Evolutionary conservation across 2,113 vertebrate genomes (phyloP).

Genomic region (Perca fluviatilis): DNA sequence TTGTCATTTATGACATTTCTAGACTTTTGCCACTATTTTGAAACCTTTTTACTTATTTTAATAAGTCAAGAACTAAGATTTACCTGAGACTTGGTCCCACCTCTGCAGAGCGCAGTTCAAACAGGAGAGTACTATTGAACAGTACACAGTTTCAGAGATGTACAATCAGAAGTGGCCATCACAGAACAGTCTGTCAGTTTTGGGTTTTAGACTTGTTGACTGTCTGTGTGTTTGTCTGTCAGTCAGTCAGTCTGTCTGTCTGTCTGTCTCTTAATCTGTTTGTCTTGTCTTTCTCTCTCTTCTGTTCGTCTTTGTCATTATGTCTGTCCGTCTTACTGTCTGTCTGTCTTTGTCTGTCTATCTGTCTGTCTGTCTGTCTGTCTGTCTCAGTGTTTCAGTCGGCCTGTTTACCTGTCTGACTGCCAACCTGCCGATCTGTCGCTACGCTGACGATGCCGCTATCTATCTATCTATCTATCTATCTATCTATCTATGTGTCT

Average conservation of each 20-base stretch:
- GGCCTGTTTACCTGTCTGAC: slow-evolving; percentile 41
- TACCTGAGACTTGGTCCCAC: no score
- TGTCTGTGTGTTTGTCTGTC: slow-evolving; percentile 54
- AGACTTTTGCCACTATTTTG: no score
- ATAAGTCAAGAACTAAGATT: no score
- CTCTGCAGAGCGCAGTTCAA: no score
- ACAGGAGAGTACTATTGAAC: no score
- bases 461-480: not conserved
- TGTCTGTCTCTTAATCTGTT: slow-evolving; percentile 65
- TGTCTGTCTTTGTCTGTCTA: slow-evolving; percentile 3
- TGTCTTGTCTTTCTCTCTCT: slow-evolving; percentile 68
- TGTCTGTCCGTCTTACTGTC: slow-evolving; percentile 32
- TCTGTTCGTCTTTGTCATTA: slow-evolving; percentile 58
- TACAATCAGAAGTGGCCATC: not conserved
- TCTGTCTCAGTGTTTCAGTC: slow-evolving; percentile 45
- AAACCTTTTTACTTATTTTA: no score
- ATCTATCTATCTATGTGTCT: not conserved
- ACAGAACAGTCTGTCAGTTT: not conserved
- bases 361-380: slow-evolving; percentile 31
- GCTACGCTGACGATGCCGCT: no score
- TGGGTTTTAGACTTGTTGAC: not conserved
- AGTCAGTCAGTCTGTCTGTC: slow-evolving; percentile 23
- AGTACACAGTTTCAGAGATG: no score
- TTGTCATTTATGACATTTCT: no score
- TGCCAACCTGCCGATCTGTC: not conserved